Percentiles rank a stretch among this genome's conserved stretches.
These are phyloP conservation scores for Stictonetta naevosa DNA, from an alignment of 2,113 vertebrate species.

Conservation along the genomic window DNA sequence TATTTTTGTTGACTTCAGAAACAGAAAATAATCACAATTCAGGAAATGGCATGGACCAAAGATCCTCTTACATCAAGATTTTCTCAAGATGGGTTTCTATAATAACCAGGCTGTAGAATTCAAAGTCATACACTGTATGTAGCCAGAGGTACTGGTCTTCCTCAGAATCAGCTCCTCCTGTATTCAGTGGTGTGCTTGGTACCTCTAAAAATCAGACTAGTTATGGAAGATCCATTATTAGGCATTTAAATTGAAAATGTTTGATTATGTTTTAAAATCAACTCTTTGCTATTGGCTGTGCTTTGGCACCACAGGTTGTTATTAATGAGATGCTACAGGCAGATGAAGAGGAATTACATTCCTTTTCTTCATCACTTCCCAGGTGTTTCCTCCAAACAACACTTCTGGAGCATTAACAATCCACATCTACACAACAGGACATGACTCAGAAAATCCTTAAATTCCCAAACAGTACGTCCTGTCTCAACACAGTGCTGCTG, in stretches of 20 bases:
- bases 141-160: neutral
- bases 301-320: neutral
- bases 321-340: neutral
- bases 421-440: neutral
- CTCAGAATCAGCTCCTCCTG: neutral
- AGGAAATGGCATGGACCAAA: neutral
- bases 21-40: neutral
- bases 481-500: accelerated
- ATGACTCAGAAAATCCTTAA: neutral
- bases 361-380: neutral
- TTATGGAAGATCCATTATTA: neutral
- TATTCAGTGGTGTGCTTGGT: neutral
- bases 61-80: neutral
- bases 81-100: neutral
- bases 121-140: neutral
- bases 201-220: neutral
- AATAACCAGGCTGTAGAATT: neutral
- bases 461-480: neutral
- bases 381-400: neutral
- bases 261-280: neutral
- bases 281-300: neutral
- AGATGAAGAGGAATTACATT: neutral
- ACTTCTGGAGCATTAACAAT: neutral
- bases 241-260: neutral
- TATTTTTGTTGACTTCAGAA: neutral